phyloP scores from a whole-genome alignment of 2,797 vertebrate genomes.

The Myotis vivesi region DNA sequence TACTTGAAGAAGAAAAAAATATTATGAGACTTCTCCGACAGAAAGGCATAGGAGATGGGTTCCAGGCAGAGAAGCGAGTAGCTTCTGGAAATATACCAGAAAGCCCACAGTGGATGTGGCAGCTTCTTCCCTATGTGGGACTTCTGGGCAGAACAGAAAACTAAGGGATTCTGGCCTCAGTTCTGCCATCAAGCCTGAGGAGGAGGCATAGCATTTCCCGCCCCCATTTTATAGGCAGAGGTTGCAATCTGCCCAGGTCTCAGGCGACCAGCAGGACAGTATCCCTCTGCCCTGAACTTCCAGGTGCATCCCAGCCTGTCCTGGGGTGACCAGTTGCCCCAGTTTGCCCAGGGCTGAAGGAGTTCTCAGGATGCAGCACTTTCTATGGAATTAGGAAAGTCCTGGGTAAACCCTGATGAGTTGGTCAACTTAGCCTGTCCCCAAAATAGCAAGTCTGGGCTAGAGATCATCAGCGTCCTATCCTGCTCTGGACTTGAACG shows the following conservation, averaged over 20 bases:
- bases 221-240: not conserved
- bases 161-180: not conserved
- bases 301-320: not conserved
- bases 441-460: conserved; percentile 13
- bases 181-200: not conserved
- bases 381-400: not conserved
- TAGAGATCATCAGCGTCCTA: conserved; percentile 17
- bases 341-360: not conserved
- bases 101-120: not conserved
- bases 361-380: not conserved
- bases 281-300: not conserved
- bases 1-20: not conserved
- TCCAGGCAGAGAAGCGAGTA: not conserved
- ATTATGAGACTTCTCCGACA: not conserved
- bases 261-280: not conserved
- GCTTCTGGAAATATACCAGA: not conserved
- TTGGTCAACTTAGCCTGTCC: not conserved
- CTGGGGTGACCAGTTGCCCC: not conserved
- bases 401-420: not conserved
- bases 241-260: not conserved
- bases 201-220: not conserved
- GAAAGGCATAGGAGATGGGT: not conserved
- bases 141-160: conserved; percentile 2
- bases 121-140: not conserved
- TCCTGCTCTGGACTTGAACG: not conserved